Evolutionary conservation across 2,113 vertebrate genomes (phyloP).

Genomic region (Strix uralensis): DNA sequence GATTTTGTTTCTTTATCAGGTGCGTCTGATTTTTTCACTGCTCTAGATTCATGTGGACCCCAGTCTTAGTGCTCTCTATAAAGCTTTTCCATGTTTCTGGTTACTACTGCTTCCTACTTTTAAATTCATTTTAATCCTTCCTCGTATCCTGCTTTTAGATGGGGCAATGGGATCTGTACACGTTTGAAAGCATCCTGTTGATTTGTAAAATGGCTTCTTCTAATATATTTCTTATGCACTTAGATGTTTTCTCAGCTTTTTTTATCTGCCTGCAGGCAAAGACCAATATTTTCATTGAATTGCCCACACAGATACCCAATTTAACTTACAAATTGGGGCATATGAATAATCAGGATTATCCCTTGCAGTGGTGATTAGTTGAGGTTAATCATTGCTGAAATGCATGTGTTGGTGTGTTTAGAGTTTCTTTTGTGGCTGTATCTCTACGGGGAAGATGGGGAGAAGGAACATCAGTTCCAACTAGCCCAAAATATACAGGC

Average conservation of each 20-base stretch:
- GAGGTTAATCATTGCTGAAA: background rate
- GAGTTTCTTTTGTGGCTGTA: background rate
- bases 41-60: background rate
- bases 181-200: background rate
- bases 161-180: background rate
- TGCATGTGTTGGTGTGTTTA: too few relatives aligned
- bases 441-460: background rate
- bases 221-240: background rate
- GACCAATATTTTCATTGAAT: background rate
- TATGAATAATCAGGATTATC: background rate
- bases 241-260: background rate
- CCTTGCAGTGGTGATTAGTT: background rate
- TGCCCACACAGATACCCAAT: background rate
- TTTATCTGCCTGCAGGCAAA: background rate
- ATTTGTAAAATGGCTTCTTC: background rate
- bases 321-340: background rate
- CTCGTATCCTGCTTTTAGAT: background rate
- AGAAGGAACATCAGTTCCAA: background rate
- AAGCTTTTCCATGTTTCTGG: background rate
- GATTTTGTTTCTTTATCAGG: background rate
- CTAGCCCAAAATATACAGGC: rapidly evolving
- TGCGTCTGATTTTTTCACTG: background rate
- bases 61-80: background rate
- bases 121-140: background rate
- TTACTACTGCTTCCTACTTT: background rate